Evolutionary conservation across 2,113 vertebrate genomes (phyloP).

Genomic region (Empidonax traillii): DNA sequence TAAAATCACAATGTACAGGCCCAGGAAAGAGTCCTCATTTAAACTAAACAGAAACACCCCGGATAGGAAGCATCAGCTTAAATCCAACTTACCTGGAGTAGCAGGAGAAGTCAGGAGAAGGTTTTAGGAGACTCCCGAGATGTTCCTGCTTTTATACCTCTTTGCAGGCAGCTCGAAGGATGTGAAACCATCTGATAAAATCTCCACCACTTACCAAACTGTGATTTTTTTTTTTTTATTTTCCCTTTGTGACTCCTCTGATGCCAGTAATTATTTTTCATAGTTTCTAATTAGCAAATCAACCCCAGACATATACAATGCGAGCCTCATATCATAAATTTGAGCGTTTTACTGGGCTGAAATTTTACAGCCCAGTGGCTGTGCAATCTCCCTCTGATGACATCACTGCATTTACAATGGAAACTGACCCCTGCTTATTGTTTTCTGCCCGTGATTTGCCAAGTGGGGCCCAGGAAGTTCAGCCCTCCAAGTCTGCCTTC

Average conservation of each 20-base stretch:
- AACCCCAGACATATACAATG: neutral
- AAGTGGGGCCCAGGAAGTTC: neutral
- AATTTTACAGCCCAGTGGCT: neutral
- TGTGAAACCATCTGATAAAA: neutral
- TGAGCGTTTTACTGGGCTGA: neutral
- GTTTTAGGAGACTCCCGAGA: neutral
- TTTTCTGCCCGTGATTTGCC: neutral
- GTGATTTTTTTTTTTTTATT: neutral
- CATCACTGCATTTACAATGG: neutral
- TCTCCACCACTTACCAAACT: neutral
- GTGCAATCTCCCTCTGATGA: neutral
- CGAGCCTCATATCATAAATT: neutral
- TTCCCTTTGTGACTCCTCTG: neutral
- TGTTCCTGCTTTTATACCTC: conserved; percentile 3
- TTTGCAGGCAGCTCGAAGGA: neutral
- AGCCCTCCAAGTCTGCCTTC: neutral
- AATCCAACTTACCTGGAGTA: neutral
- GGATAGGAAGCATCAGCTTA: neutral
- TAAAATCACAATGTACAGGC: neutral
- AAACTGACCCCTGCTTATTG: neutral
- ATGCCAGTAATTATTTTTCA: conserved; percentile 20
- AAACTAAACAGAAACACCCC: neutral
- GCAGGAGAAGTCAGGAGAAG: neutral
- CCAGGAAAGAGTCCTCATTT: neutral
- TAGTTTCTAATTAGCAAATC: neutral